Percentiles rank a stretch among this genome's conserved stretches.
phyloP scores from a whole-genome alignment of 37 sponge, comb jelly and placozoan species.

The Diacarnus erythraeanus region DNA sequence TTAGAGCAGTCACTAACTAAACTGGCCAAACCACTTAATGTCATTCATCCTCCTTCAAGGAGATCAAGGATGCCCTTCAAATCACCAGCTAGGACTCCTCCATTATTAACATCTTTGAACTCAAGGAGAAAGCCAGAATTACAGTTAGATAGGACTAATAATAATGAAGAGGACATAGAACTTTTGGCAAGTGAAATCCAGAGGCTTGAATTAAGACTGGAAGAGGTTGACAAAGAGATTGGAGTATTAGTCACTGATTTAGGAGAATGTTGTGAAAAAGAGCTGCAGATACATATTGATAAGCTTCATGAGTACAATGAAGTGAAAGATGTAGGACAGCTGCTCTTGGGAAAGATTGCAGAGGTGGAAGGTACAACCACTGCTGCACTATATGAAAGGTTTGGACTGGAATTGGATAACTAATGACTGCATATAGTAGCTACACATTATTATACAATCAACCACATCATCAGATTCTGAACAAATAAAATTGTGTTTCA shows the following conservation, averaged over 20 bases:
- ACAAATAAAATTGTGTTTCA: no score
- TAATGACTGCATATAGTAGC: no score
- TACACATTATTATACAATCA: no score
- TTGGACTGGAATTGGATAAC: no score
- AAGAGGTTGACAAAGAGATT: constrained; percentile 36
- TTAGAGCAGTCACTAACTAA: neutral
- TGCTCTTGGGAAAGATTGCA: constrained; percentile 87
- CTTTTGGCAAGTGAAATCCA: neutral
- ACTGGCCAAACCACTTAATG: neutral
- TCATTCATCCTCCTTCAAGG: no score
- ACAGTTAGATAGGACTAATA: neutral
- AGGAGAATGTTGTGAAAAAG: constrained; percentile 57
- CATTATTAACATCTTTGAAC: neutral
- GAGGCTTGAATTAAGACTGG: constrained; percentile 19
- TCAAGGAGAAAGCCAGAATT: neutral
- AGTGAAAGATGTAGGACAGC: constrained; percentile 84
- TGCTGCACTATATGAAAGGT: constrained; percentile 50
- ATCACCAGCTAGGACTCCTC: constrained; percentile 22
- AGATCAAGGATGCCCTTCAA: constrained; percentile 28
- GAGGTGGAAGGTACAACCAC: constrained; percentile 68
- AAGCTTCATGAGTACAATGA: constrained; percentile 92
- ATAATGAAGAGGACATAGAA: neutral
- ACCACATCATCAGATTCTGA: no score
- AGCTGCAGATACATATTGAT: constrained; percentile 79
- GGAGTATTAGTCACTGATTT: constrained; percentile 12